Evolutionary conservation across 2,888 invertebrate genomes (phyloP).

Genomic region (Napeogenes sylphis): DNA sequence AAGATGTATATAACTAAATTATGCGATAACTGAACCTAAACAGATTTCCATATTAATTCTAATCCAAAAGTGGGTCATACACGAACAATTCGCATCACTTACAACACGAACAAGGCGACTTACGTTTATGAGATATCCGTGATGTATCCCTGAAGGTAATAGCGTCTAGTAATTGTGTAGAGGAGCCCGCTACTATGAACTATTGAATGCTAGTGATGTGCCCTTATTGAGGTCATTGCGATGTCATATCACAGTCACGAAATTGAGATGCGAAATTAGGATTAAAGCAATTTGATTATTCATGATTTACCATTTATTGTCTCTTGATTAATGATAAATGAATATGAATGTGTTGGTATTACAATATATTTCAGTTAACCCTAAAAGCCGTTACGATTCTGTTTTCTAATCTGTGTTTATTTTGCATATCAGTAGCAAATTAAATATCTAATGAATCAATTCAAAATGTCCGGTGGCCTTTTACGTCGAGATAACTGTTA

Average conservation of each 20-base stretch:
- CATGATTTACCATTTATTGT: too few relatives aligned
- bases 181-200: slow-evolving; percentile 15
- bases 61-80: slow-evolving; percentile 19
- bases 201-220: slow-evolving; percentile 1
- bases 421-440: slow-evolving; percentile 62
- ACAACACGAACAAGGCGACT: slow-evolving; percentile 33
- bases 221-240: neutral
- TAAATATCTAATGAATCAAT: slow-evolving; percentile 71
- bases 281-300: too few relatives aligned
- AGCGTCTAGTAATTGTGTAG: slow-evolving; percentile 38
- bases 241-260: slow-evolving; percentile 41
- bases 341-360: too few relatives aligned
- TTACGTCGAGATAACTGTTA: slow-evolving; percentile 34
- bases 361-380: too few relatives aligned
- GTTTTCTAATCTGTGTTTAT: slow-evolving; percentile 1
- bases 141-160: slow-evolving; percentile 33
- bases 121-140: slow-evolving; percentile 39
- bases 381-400: too few relatives aligned
- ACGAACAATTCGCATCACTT: slow-evolving; percentile 19
- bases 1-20: too few relatives aligned
- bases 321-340: too few relatives aligned
- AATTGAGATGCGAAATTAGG: too few relatives aligned
- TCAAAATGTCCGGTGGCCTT: slow-evolving; percentile 45
- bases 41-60: neutral
- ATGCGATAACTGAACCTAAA: too few relatives aligned